Evolutionary conservation across 2,113 vertebrate species (phyloP), one percentile per base, ranked within the genome.

Genomic region (Excalfactoria chinensis): DNA sequence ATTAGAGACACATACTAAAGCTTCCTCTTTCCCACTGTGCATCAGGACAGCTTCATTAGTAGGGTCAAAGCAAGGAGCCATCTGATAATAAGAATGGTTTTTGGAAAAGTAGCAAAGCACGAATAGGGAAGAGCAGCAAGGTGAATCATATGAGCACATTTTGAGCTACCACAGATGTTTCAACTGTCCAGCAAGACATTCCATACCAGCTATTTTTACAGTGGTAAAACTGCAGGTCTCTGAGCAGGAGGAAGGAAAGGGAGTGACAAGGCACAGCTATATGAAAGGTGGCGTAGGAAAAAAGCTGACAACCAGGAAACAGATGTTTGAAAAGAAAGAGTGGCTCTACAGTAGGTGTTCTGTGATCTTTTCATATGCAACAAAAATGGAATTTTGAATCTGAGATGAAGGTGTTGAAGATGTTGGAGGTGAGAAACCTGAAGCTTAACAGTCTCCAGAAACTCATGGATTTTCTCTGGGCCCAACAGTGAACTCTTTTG

Each of bases 181-280:
- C 13, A 28, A 63, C 67, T 85, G 64, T 68, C 60, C 13, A 64
- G 20, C 23, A 53, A 66, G 25, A 83, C 25, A 15, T 69, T 84
- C 49, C 46, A 88, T 5, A 0, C 17, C 18, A 23, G 51, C 58
- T 95, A 80, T 93, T 95, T 93, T 91, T 93, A 44, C 73, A 48
- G 43, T 37, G 59, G 34, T 63, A 32, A 37, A 81, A 41, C 63
- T 66, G n/a, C 72, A 66, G 82, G 58, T 92, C 62, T 84, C 5
- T 1, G 85, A 59, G 71, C 30, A 2, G 58, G n/a, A 95, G 91
- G 91, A 93, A 96, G 93, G 87, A 96, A 93, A 95, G 79, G 95
- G 95, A 95, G 91, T 88, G 89, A 86, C 93, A 21, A 87, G 63
- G 41, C 44, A 51, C 63, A 94, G 69, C 48, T 53, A 51, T 66